Evolutionary conservation across 2,888 invertebrate genomes (phyloP), one percentile per base, ranked within the genome.

Genomic region (Pemphredon lugubris): DNA sequence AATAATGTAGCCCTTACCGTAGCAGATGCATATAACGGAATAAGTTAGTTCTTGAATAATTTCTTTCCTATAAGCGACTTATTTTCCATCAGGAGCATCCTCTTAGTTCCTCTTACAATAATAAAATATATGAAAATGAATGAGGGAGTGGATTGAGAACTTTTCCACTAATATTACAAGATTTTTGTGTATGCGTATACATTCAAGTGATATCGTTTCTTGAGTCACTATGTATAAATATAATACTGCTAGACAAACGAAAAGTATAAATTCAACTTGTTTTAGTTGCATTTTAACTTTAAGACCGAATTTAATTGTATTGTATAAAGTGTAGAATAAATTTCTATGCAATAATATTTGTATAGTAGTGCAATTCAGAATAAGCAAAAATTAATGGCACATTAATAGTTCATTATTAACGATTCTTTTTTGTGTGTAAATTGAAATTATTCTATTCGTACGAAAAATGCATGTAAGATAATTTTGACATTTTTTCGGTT

Each of bases 341-440:
- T 47, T 59, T 50, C 18, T 45, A 63, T 57, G 69, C 73, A 71
- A 68, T 76, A 58, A 70, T 30, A 69, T 26, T 51, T 64, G 45
- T 55, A 51, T 44, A 69, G 26, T 63, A 63, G 47, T 53, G 51
- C 59, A 66, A 70, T 58, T 73, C 11, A 30, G 4, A 23, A 32
- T 57, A 42, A 60, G 45, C 32, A 55, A 44, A 30, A 11, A 44
- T 37, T 40, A 63, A n/a, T 21, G 20, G 13, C 32, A 26, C 16
- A 14, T 18, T 34, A 16, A 42, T 42, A 58, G 45, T 20, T 48
- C 47, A 14, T n/a, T 40, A 47, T 47, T 16, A 16, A 23, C 40
- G 21, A 39, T 59, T 57, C 44, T 34, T 21, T 23, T 34, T 13
- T 13, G 16, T 21, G 13, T 14, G 42, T 18, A 55, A 13, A 42